phyloP scores from a whole-genome alignment of 2,888 invertebrate species.

The Agrotis puta region DNA sequence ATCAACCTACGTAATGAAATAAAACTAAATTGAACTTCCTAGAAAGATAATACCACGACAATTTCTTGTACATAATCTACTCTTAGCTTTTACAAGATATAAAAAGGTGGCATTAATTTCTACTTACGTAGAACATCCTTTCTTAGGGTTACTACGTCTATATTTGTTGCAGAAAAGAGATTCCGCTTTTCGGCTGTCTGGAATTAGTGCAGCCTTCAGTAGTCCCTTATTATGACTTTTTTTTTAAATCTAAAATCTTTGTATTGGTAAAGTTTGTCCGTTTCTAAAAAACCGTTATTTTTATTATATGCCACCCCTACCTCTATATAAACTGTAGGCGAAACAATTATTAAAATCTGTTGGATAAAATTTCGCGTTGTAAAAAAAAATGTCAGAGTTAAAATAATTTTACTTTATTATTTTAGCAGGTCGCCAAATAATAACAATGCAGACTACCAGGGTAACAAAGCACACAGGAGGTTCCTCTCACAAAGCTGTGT shows the following conservation, averaged over 20 bases:
- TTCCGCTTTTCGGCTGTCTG: too few species aligned
- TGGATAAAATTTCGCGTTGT: not conserved
- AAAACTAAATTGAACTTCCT: not conserved
- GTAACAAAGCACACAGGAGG: slow-evolving; percentile 22
- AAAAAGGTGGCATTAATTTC: not conserved
- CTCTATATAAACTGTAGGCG: not conserved
- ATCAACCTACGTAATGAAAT: not conserved
- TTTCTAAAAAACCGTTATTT: not conserved
- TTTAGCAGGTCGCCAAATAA: slow-evolving; percentile 2
- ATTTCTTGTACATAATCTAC: not conserved
- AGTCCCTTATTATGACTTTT: not conserved
- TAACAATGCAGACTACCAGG: slow-evolving; percentile 24
- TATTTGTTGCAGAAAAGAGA: too few species aligned
- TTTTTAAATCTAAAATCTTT: not conserved
- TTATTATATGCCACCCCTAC: too few species aligned
- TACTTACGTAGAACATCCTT: not conserved
- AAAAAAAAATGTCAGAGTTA: slow-evolving; percentile 5
- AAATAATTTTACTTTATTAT: not conserved
- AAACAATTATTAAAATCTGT: slow-evolving; percentile 3
- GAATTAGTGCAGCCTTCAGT: not conserved
- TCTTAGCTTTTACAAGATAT: not conserved
- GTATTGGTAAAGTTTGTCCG: too few species aligned
- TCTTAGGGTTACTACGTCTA: not conserved
- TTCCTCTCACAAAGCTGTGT: slow-evolving; percentile 44
- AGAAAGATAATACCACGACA: not conserved